These are phyloP conservation scores for Notiomystis cincta DNA, from an alignment of 2,113 vertebrate species.

Conservation along the genomic window DNA sequence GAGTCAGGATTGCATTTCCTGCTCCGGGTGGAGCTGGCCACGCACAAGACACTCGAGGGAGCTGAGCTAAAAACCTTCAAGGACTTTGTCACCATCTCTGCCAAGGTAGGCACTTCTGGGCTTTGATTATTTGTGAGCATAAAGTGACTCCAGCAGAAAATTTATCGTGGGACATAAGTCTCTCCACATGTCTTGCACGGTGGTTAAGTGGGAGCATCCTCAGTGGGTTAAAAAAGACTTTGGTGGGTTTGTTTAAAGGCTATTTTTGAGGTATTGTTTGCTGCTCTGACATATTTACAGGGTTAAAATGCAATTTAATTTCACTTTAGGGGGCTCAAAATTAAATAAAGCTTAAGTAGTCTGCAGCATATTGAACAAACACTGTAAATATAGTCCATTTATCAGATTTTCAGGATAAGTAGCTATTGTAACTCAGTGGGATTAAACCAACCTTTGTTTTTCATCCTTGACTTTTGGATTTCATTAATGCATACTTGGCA, in stretches of 20 bases:
- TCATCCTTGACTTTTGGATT: neutral
- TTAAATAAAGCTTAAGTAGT: conserved; percentile 12
- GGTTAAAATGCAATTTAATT: conserved; percentile 15
- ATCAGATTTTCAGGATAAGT: conserved; percentile 30
- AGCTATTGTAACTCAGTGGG: neutral
- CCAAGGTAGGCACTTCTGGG: conserved; percentile 77
- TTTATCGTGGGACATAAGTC: neutral
- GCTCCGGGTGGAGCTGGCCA: conserved; percentile 88
- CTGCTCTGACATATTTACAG: neutral
- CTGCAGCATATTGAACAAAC: neutral
- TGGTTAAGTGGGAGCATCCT: neutral
- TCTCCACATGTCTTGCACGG: neutral
- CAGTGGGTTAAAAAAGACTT: neutral
- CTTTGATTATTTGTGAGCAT: conserved; percentile 19
- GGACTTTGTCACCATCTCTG: conserved; percentile 84
- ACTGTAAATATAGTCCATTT: conserved; percentile 10
- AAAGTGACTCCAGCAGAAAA: neutral
- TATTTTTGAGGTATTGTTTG: neutral
- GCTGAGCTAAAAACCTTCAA: conserved; percentile 85
- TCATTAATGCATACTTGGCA: neutral
- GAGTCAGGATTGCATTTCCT: conserved; percentile 92
- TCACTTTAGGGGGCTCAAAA: neutral
- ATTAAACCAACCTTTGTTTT: neutral
- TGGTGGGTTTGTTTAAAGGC: neutral
- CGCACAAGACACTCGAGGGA: conserved; percentile 82